phyloP scores from a whole-genome alignment of 2,113 vertebrate genomes.

The Plectropomus leopardus region DNA sequence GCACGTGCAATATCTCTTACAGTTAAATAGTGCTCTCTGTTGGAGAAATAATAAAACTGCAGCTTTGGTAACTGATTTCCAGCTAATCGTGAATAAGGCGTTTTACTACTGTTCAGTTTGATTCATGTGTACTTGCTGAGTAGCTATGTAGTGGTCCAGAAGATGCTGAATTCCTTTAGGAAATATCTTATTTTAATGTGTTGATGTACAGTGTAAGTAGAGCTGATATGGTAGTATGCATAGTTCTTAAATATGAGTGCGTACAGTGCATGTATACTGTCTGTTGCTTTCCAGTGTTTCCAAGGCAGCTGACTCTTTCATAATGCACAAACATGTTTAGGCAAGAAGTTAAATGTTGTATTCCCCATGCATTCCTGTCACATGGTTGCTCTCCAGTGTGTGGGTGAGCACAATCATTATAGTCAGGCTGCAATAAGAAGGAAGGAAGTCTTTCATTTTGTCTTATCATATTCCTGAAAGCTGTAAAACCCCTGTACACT shows the following conservation, averaged over 20 bases:
- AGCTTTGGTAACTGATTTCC: not conserved
- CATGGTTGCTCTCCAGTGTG: constrained; percentile 6
- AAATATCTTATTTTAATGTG: not conserved
- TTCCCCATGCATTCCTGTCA: not conserved
- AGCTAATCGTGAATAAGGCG: not conserved
- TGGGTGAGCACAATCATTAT: not conserved
- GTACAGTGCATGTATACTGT: not conserved
- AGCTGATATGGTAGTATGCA: too few relatives aligned
- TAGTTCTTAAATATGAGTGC: too few relatives aligned
- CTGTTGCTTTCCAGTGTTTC: constrained; percentile 8
- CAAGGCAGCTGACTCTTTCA: constrained; percentile 10
- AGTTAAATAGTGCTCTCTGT: constrained; percentile 52
- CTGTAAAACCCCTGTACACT: not conserved
- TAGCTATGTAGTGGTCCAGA: not conserved
- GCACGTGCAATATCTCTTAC: not conserved
- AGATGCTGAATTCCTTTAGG: not conserved
- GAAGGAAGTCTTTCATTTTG: not conserved
- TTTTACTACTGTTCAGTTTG: not conserved
- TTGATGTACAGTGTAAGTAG: too few relatives aligned
- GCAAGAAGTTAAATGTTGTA: constrained; percentile 18
- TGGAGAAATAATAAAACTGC: constrained; percentile 46
- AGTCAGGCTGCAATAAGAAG: not conserved
- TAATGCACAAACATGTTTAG: constrained; percentile 29
- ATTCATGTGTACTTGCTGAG: not conserved
- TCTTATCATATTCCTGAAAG: not conserved